Conservation (phyloP, 2,113 vertebrate species). For the Erythrocercus mccallii region DNA sequence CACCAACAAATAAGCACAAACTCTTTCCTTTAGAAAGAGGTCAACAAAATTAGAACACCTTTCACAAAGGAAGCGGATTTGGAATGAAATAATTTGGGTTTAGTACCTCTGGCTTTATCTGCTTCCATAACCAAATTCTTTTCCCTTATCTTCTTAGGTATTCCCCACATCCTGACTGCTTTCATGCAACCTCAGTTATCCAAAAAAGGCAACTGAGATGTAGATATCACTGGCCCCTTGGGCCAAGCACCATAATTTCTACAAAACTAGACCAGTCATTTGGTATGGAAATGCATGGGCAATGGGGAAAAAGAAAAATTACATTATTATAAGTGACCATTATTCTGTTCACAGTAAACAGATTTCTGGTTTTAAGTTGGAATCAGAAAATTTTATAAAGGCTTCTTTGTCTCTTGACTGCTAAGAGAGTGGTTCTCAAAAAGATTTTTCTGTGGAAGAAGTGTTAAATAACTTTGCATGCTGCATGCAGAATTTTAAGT, state of each 20-base stretch:
- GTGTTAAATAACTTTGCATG: background rate
- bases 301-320: background rate
- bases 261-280: background rate
- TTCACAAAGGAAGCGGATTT: background rate
- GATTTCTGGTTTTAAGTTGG: background rate
- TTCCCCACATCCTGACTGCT: background rate
- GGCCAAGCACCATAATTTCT: background rate
- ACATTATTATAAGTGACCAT: background rate
- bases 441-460: background rate
- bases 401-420: background rate
- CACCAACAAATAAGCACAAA: background rate
- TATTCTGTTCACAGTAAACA: background rate
- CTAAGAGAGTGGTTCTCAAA: background rate
- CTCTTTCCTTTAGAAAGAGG: background rate
- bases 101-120: background rate
- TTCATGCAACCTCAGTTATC: background rate
- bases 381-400: background rate
- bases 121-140: background rate
- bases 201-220: background rate
- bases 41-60: background rate
- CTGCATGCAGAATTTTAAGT: background rate
- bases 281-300: background rate
- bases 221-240: background rate
- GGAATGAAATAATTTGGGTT: background rate
- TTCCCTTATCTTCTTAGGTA: background rate